phyloP scores from a whole-genome alignment of 2,888 invertebrate genomes.

The Epirrhoe alternata region DNA sequence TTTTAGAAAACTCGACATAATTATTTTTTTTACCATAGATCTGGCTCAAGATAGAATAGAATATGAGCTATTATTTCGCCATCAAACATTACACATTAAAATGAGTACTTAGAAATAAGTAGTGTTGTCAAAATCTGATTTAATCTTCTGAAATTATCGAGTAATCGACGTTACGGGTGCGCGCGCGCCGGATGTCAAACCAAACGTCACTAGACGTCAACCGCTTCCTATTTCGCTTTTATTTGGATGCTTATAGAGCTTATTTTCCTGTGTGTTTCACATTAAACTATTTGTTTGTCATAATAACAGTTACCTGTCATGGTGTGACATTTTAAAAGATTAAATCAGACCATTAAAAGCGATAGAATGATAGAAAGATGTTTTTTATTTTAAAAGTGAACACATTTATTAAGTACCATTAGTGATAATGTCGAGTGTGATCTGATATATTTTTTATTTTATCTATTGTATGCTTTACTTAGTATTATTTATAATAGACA shows the following conservation, averaged over 20 bases:
- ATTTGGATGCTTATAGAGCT: constrained; percentile 34
- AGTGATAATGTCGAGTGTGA: constrained; percentile 22
- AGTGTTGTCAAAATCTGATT: constrained; percentile 78
- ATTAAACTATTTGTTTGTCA: constrained; percentile 58
- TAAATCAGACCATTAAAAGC: constrained; percentile 73
- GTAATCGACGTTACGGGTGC: constrained; percentile 80
- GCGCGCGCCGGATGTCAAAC: constrained; percentile 79
- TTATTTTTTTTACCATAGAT: neutral
- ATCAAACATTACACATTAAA: constrained; percentile 53
- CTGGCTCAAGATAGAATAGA: neutral
- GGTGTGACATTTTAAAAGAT: constrained; percentile 78
- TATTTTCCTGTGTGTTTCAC: constrained; percentile 29
- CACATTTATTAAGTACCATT: constrained; percentile 43
- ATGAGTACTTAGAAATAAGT: constrained; percentile 61
- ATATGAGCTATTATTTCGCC: constrained; percentile 34
- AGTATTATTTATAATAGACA: neutral
- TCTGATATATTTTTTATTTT: constrained; percentile 9
- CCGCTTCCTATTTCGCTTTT: constrained; percentile 39
- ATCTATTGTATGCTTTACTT: neutral
- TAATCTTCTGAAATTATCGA: constrained; percentile 81
- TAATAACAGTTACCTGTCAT: constrained; percentile 81
- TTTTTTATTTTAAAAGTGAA: constrained; percentile 56
- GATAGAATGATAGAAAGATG: constrained; percentile 76
- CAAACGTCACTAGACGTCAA: constrained; percentile 50
- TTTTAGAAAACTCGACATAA: neutral